A percentile compares a stretch with the other conserved stretches of the same genome.
phyloP scores from a whole-genome alignment of 2,888 invertebrate species.

The Drosophila acutilabella region DNA sequence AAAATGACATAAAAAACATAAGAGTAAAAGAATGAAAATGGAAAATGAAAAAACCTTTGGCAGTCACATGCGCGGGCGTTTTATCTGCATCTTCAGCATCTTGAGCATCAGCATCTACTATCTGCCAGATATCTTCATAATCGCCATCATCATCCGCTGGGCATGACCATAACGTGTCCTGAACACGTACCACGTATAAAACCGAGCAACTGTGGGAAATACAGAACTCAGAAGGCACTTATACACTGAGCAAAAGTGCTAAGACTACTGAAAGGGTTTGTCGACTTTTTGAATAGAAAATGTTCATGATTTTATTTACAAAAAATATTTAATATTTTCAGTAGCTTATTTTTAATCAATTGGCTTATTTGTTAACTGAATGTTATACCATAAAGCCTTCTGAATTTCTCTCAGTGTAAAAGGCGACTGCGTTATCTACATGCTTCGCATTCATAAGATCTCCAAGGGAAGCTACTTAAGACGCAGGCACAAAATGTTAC shows the following conservation, averaged over 20 bases:
- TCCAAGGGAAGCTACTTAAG: slow-evolving; percentile 73
- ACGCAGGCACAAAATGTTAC: slow-evolving; percentile 36
- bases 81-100: slow-evolving; percentile 59
- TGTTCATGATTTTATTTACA: no score
- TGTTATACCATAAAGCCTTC: no score
- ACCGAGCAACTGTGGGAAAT: background rate
- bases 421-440: slow-evolving; percentile 67
- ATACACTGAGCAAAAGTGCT: background rate
- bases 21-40: no score
- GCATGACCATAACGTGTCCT: slow-evolving; percentile 69
- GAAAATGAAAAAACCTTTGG: slow-evolving; percentile 36
- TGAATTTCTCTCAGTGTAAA: background rate
- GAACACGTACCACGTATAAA: slow-evolving; percentile 70
- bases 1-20: slow-evolving; percentile 10
- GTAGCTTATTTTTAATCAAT: no score
- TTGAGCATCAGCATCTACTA: slow-evolving; percentile 34
- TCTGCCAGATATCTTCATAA: slow-evolving; percentile 68
- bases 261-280: no score
- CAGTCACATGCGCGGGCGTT: slow-evolving; percentile 52
- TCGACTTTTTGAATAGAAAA: no score
- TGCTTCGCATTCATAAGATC: slow-evolving; percentile 77
- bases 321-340: no score
- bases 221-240: background rate
- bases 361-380: no score
- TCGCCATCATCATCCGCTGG: slow-evolving; percentile 71